phyloP scores from a whole-genome alignment of 2,888 invertebrate genomes.

The Automeris io region DNA sequence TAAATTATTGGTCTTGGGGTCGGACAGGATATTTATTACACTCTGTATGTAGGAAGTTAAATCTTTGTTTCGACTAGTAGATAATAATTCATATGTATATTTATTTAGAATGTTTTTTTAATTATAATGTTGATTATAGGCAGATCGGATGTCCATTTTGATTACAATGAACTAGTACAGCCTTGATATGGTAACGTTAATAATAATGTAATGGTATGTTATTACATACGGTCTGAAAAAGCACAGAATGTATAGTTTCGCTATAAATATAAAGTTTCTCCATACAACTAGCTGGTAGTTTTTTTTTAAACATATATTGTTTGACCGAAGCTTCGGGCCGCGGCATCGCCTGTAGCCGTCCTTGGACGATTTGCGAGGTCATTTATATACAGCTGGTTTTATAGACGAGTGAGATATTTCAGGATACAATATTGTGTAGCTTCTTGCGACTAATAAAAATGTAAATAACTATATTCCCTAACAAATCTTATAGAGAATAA shows the following conservation, averaged over 20 bases:
- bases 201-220: constrained; percentile 20
- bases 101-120: constrained; percentile 3
- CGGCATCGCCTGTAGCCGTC: too few species aligned
- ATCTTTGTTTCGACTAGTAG: constrained; percentile 7
- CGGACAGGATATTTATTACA: too few species aligned
- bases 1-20: too few species aligned
- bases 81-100: constrained; percentile 3
- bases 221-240: constrained; percentile 21
- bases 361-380: too few species aligned
- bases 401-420: too few species aligned
- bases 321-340: too few species aligned
- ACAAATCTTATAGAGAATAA: too few species aligned
- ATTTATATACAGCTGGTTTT: too few species aligned
- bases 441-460: too few species aligned
- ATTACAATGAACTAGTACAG: constrained; percentile 16
- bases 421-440: too few species aligned
- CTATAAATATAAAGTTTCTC: constrained; percentile 34
- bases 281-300: constrained; percentile 40
- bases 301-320: constrained; percentile 24
- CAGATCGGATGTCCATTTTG: constrained; percentile 18
- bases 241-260: constrained; percentile 53
- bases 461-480: too few species aligned
- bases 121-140: neutral
- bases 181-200: constrained; percentile 16
- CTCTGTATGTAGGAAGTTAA: constrained; percentile 16